Evolutionary conservation across 2,888 invertebrate species (phyloP), one percentile per base, ranked within the genome.

Genomic region (Hypercompe scribonia): DNA sequence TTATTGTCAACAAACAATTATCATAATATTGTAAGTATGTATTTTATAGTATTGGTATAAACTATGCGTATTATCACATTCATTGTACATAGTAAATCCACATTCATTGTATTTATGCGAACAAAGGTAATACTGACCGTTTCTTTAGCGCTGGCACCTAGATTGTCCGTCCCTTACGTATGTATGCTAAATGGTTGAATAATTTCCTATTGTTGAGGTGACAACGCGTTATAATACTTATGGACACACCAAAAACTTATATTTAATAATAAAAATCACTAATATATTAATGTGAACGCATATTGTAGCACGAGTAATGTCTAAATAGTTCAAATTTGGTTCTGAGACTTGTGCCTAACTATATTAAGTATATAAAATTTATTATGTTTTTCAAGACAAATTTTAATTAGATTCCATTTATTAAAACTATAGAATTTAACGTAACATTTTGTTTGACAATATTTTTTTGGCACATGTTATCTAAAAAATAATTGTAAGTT

Each of bases 131-230:
- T 74, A 74, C 77, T 82, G 81, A 74, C 78, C 69, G 83, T 79
- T 78, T 84, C 83, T 82, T 83, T 79, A 74, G 76, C 76, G 81
- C 78, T 83, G 74, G 74, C 75, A 70, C 70, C 74, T 77, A 76
- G 78, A 80, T 80, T 83, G 78, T 81, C 82, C 85, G 85, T 82
- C 84, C 84, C 88, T 92, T 92, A 90, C 93, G 90, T 91, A 90
- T 90, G 90, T 90, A 93, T 89, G 94, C 93, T 95, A 95, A 94
- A 94, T 91, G 91, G 88, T 88, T 86, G 88, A 88, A 93, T 94
- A 93, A 91, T 93, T 92, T 90, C 88, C 89, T 88, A 86, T 77
- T 63, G 42, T 75, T 90, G 87, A 86, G 86, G 88, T 86, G 61
- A 88, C 93, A 88, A 93, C 82, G 63, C 69, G 34, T 68, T 70